Base-by-base conservation (phyloP, 2,888 invertebrate species). In the Sthenelais limicola region DNA sequence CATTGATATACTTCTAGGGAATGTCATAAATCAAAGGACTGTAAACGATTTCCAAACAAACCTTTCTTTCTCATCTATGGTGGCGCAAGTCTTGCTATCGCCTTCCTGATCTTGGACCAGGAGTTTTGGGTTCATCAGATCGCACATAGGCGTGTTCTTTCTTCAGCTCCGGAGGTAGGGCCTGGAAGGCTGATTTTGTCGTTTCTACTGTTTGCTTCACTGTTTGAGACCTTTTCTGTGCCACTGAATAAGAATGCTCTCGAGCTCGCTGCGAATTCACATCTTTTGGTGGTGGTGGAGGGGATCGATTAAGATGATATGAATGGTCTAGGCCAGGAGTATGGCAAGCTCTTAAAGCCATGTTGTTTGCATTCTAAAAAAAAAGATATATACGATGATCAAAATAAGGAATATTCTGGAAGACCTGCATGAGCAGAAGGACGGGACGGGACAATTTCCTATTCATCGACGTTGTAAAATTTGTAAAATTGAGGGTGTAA, bases 221-320 rank as follows among this genome's bases (percentile, higher is more conserved):
- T 2, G 30, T 18, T 9, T 18, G 38, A 4, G 35, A 15, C 9
- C 62, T 62, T 24, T 62, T 62, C 62, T 62, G 62, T 5, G 62
- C 62, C 21, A 62, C 62, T 5, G 62, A 62, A 24, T 62, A 62
- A 24, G 62, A 62, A 43, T 62, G 62, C 43, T 62, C 62, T 7
- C 62, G 62, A 1, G 62, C 62, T 2, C 62, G 35, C 38, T 62
- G 62, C 4, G 62, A 62, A n/a, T 32, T 3, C 24, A 38, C 35
- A 18, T 21, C 21, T 2, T 35, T 4, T 1, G 62, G 38, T 24
- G 38, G 12, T 7, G 15, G 18, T 1, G 7, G 28, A 2, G 38
- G 26, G 3, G n/a, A 24, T 21, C 26, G 62, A 9, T 35, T 62
- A 1, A 62, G 35, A 43, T 62, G 62, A 26, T 62, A 62, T 3